These are phyloP conservation scores for Esox masquinongy DNA, from an alignment of 2,797 vertebrate genomes.

Conservation along the genomic window DNA sequence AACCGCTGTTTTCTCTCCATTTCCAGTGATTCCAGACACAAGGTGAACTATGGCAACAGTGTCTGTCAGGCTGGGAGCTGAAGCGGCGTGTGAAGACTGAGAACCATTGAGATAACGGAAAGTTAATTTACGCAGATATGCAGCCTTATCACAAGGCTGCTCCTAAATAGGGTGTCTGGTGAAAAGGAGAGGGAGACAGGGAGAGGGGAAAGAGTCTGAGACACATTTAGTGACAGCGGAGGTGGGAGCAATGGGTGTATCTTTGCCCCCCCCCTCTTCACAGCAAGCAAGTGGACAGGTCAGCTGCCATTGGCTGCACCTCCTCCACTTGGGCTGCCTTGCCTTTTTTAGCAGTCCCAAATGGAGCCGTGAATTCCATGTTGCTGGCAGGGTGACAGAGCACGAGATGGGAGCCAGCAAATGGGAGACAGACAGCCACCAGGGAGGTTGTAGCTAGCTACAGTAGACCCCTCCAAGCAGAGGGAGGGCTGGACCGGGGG, in stretches of 20 bases:
- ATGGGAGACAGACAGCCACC: constrained; percentile 76
- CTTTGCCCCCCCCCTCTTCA: constrained; percentile 60
- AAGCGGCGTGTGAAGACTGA: constrained; percentile 34
- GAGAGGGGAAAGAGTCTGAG: background rate
- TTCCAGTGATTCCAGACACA: background rate
- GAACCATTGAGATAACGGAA: constrained; percentile 71
- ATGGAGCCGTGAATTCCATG: constrained; percentile 87
- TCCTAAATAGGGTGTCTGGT: constrained; percentile 58
- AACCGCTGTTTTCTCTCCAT: background rate
- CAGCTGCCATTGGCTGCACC: constrained; percentile 82
- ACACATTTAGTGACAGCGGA: constrained; percentile 14
- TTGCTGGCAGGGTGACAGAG: constrained; percentile 86
- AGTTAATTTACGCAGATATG: constrained; percentile 62
- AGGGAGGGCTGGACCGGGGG: constrained; percentile 31
- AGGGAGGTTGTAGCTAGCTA: constrained; percentile 43
- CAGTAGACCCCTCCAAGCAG: constrained; percentile 56
- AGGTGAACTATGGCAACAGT: constrained; percentile 17
- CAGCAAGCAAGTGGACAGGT: constrained; percentile 76
- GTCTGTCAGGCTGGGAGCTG: background rate
- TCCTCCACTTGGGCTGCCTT: constrained; percentile 91
- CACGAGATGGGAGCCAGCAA: constrained; percentile 84
- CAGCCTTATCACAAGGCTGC: constrained; percentile 66
- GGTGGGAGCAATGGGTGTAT: constrained; percentile 42
- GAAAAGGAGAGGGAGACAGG: constrained; percentile 6
- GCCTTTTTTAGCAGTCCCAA: constrained; percentile 92